Percentiles rank a stretch among this genome's conserved stretches.
phyloP scores from a whole-genome alignment of 1,140 invertebrate species.

The Drosophila ficusphila region DNA sequence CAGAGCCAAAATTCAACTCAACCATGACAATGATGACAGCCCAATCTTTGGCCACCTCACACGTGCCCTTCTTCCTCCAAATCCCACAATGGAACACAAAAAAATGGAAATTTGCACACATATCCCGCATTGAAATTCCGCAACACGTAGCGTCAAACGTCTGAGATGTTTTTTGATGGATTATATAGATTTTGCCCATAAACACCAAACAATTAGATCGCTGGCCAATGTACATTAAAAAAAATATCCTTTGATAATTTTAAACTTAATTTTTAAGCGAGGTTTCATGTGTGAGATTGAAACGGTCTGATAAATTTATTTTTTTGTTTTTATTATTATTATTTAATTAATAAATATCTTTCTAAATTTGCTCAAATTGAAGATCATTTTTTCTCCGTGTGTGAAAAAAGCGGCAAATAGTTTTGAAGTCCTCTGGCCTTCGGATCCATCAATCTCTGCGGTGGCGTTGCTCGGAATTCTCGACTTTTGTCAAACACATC shows the following conservation, averaged over 20 bases:
- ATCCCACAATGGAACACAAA: background rate
- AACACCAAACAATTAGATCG: constrained; percentile 44
- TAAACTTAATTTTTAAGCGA: too few relatives aligned
- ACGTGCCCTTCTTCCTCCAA: constrained; percentile 34
- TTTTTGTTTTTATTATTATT: too few relatives aligned
- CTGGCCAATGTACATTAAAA: constrained; percentile 5
- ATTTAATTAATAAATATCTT: too few relatives aligned
- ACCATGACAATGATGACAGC: constrained; percentile 18
- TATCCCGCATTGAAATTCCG: constrained; percentile 75
- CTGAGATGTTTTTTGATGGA: constrained; percentile 82
- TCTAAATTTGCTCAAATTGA: too few relatives aligned
- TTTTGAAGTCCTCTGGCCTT: constrained; percentile 53
- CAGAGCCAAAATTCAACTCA: background rate
- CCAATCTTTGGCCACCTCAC: constrained; percentile 34
- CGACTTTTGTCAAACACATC: constrained; percentile 70
- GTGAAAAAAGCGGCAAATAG: constrained; percentile 61
- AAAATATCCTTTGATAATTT: constrained; percentile 11
- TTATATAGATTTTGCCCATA: constrained; percentile 83
- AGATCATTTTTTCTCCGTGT: constrained; percentile 2
- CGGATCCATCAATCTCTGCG: constrained; percentile 71
- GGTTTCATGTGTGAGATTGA: too few relatives aligned
- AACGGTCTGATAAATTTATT: too few relatives aligned
- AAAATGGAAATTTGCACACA: constrained; percentile 13
- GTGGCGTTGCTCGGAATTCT: constrained; percentile 56
- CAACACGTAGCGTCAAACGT: constrained; percentile 68